These are phyloP conservation scores for Thunnus albacares DNA, from an alignment of 2,797 vertebrate species.

Conservation along the genomic window DNA sequence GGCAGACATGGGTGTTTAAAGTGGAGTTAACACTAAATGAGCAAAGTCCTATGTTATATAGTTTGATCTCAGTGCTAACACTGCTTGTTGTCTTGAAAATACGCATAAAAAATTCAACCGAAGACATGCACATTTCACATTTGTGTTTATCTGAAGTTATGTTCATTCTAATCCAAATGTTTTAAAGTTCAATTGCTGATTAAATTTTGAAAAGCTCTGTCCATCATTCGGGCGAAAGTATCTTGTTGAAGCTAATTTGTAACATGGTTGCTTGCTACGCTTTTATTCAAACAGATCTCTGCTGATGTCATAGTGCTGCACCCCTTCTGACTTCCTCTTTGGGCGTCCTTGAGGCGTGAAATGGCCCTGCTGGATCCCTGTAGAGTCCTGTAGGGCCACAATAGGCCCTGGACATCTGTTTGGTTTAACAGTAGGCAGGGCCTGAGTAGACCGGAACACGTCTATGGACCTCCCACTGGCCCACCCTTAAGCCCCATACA, in stretches of 20 bases:
- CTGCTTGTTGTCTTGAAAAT: conserved; percentile 4
- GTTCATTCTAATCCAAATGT: not conserved
- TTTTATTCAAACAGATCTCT: conserved; percentile 68
- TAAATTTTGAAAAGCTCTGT: conserved; percentile 20
- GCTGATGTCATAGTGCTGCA: conserved; percentile 67
- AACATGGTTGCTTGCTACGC: conserved; percentile 65
- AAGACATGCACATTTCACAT: not conserved
- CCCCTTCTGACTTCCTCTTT: conserved; percentile 78
- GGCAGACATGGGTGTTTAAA: conserved; percentile 14
- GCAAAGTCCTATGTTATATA: not conserved
- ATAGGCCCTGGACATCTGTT: conserved; percentile 77
- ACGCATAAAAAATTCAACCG: not conserved
- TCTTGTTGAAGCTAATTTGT: conserved; percentile 78
- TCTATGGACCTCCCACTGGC: conserved; percentile 71
- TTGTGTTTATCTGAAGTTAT: conserved; percentile 10
- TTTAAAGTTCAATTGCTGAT: conserved; percentile 22
- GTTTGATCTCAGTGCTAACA: not conserved
- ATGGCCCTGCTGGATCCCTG: conserved; percentile 72
- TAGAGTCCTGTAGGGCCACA: conserved; percentile 65
- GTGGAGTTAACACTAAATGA: not conserved
- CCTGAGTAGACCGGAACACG: conserved; percentile 73
- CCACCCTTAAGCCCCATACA: conserved; percentile 62
- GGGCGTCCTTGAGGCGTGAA: conserved; percentile 74
- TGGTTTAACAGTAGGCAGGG: conserved; percentile 68
- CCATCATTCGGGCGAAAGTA: conserved; percentile 55